These are phyloP conservation scores for Liasis olivaceus DNA, from an alignment of 2,797 vertebrate genomes.

Conservation along the genomic window DNA sequence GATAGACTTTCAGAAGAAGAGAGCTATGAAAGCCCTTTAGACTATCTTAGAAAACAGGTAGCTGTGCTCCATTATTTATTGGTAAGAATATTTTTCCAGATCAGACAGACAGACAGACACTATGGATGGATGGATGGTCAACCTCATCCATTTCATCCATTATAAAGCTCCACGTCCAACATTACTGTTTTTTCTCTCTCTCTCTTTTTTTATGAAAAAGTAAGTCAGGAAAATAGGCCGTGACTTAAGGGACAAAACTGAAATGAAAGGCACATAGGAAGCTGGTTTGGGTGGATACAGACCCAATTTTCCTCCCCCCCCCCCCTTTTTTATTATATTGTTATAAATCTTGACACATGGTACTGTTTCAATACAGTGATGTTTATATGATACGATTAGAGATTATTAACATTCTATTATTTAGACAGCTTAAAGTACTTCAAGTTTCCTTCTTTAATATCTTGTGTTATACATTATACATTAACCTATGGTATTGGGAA, in stretches of 20 bases:
- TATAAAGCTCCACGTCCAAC: background rate
- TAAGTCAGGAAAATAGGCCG: background rate
- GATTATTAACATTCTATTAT: background rate
- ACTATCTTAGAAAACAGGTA: background rate
- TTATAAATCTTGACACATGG: background rate
- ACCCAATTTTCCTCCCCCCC: background rate
- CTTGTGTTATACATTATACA: background rate
- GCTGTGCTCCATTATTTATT: too few relatives aligned
- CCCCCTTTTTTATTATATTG: background rate
- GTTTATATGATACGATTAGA: background rate
- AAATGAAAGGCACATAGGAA: background rate
- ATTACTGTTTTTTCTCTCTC: background rate
- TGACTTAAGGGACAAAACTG: background rate
- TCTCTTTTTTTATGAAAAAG: background rate
- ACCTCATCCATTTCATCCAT: background rate
- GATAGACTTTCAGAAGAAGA: background rate
- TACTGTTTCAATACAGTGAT: background rate
- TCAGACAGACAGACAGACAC: too few relatives aligned
- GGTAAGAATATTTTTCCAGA: too few relatives aligned
- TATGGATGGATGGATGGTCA: background rate
- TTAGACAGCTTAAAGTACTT: background rate
- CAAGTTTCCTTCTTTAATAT: background rate
- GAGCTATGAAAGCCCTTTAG: background rate
- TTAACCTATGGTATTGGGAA: background rate
- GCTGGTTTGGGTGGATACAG: background rate